Percentiles rank a stretch among this genome's conserved stretches.
Conservation (phyloP, 2,797 vertebrate genomes). For the Spheniscus humboldti region DNA sequence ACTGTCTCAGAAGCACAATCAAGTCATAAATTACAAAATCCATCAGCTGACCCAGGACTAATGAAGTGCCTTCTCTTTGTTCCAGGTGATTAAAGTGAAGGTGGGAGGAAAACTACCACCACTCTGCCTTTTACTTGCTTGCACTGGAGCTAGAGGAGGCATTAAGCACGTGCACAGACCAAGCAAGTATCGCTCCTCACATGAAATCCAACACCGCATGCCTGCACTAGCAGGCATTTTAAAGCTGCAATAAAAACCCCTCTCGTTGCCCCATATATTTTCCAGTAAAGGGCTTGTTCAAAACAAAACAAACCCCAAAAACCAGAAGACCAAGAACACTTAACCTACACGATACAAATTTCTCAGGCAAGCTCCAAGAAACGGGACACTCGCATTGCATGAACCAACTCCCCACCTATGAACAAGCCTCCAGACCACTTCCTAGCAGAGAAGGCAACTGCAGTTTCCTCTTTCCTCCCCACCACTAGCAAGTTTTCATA, state of each 20-base stretch:
- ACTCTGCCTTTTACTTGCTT: neutral
- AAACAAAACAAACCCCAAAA: neutral
- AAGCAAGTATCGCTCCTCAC: neutral
- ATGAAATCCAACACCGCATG: accelerated
- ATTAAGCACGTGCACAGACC: accelerated
- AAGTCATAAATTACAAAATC: neutral
- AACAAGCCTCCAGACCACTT: neutral
- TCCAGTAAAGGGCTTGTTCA: neutral
- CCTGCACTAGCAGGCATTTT: neutral
- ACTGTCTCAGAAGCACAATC: neutral
- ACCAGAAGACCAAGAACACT: neutral
- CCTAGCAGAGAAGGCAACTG: too few species aligned
- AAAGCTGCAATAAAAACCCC: neutral
- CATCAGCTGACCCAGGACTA: neutral
- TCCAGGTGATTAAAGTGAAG: neutral
- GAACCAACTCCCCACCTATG: neutral
- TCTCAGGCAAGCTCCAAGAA: neutral
- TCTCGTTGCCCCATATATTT: neutral
- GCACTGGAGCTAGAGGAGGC: neutral
- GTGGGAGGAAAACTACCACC: neutral
- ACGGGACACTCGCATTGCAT: accelerated
- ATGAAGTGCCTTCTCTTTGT: neutral
- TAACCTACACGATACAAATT: neutral
- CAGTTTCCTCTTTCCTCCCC: neutral
- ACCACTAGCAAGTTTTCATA: neutral